Evolutionary conservation across 1,140 invertebrate species (phyloP).

Genomic region (Magallana angulata): DNA sequence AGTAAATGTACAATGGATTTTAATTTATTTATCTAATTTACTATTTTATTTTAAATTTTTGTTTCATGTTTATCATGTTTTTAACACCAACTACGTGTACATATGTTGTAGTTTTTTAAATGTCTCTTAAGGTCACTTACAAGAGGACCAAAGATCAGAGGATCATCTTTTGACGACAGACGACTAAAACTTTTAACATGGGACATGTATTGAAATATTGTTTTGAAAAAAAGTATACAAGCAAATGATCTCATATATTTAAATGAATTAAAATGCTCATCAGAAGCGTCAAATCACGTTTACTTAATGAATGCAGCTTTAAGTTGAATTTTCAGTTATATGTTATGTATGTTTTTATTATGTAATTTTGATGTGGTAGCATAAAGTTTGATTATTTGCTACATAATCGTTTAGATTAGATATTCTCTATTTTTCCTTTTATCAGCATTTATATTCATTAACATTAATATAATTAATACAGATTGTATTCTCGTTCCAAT

Average conservation of each 20-base stretch:
- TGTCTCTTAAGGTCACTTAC: background rate
- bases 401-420: too few relatives aligned
- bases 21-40: too few relatives aligned
- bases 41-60: too few relatives aligned
- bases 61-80: too few relatives aligned
- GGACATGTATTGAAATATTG: background rate
- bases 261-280: background rate
- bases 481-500: too few relatives aligned
- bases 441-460: too few relatives aligned
- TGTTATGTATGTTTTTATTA: background rate
- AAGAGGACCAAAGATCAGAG: background rate
- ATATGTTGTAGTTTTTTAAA: too few relatives aligned
- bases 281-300: background rate
- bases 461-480: too few relatives aligned
- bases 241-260: background rate
- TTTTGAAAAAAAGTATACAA: background rate
- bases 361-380: background rate
- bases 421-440: too few relatives aligned
- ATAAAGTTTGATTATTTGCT: background rate
- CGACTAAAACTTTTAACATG: background rate
- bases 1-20: too few relatives aligned
- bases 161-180: background rate
- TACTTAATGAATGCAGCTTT: background rate
- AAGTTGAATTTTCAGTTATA: background rate
- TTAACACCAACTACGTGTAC: too few relatives aligned